These are phyloP conservation scores for Fulmarus glacialis DNA, from an alignment of 2,113 vertebrate genomes.

Conservation along the genomic window DNA sequence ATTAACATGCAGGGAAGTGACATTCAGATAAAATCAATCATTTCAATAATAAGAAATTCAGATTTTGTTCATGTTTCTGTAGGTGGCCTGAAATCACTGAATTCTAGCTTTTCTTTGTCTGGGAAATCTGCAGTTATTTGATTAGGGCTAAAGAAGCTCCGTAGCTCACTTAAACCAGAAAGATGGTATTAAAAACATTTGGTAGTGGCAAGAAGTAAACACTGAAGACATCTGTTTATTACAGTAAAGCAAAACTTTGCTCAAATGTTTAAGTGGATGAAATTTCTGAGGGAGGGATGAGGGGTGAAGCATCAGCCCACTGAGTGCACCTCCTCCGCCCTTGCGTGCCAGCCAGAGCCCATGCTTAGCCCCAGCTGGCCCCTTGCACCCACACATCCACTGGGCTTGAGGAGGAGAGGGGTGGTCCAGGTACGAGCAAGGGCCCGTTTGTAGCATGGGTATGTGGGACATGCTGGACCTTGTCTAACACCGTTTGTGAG, in stretches of 20 bases:
- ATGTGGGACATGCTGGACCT: not conserved
- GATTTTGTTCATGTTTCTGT: not conserved
- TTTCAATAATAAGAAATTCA: not conserved
- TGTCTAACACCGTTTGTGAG: not conserved
- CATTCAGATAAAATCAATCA: not conserved
- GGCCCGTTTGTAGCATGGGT: rapidly evolving
- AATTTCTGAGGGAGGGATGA: not conserved
- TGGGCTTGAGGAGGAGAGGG: not conserved
- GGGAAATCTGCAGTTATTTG: not conserved
- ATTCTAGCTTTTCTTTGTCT: not conserved
- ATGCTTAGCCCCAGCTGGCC: not conserved
- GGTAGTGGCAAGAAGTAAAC: not conserved
- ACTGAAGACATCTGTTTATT: not conserved
- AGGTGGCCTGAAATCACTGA: not conserved
- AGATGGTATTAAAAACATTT: not conserved
- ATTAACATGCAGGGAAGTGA: not conserved
- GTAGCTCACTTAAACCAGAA: not conserved
- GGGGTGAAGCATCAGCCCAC: not conserved
- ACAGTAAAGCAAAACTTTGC: not conserved
- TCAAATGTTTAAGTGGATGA: not conserved
- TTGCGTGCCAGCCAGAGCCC: not conserved
- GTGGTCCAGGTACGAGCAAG: not conserved
- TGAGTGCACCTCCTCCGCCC: not conserved
- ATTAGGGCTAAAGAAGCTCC: not conserved
- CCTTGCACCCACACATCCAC: not conserved